phyloP scores from a whole-genome alignment of 2,797 vertebrate species.

The Huso huso region DNA sequence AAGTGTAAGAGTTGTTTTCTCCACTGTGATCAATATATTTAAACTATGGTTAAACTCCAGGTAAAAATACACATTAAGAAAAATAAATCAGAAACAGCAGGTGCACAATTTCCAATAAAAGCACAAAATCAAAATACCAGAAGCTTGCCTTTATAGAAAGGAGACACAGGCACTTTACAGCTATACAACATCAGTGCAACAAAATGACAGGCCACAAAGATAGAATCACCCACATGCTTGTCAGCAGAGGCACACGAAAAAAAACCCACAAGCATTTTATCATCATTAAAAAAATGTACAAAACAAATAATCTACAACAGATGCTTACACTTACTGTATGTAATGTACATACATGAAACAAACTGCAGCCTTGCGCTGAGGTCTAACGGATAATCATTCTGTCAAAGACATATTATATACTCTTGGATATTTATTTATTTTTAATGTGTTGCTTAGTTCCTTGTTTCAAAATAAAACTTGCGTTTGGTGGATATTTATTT shows the following conservation, averaged over 20 bases:
- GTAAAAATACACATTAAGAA: too few species aligned
- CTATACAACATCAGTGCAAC: neutral
- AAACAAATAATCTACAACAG: constrained; percentile 1
- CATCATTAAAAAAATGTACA: neutral
- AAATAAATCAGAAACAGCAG: too few species aligned
- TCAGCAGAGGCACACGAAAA: constrained; percentile 26
- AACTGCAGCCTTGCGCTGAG: neutral
- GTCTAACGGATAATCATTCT: neutral
- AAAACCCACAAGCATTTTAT: neutral
- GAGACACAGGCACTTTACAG: constrained; percentile 58
- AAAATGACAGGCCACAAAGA: constrained; percentile 43
- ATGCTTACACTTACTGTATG: neutral
- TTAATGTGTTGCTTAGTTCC: too few species aligned
- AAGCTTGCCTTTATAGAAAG: constrained; percentile 44
- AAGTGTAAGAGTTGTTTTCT: too few species aligned
- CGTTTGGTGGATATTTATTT: too few species aligned
- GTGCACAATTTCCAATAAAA: constrained; percentile 28
- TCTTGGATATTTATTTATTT: too few species aligned
- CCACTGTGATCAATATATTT: too few species aligned
- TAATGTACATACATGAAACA: neutral
- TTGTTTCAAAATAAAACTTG: too few species aligned
- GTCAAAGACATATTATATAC: too few species aligned
- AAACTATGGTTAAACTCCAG: too few species aligned
- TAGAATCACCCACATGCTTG: constrained; percentile 19
- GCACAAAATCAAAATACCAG: constrained; percentile 28